Evolutionary conservation across 2,888 invertebrate genomes (phyloP), one percentile per base, ranked within the genome.

Genomic region (Volucella inanis): DNA sequence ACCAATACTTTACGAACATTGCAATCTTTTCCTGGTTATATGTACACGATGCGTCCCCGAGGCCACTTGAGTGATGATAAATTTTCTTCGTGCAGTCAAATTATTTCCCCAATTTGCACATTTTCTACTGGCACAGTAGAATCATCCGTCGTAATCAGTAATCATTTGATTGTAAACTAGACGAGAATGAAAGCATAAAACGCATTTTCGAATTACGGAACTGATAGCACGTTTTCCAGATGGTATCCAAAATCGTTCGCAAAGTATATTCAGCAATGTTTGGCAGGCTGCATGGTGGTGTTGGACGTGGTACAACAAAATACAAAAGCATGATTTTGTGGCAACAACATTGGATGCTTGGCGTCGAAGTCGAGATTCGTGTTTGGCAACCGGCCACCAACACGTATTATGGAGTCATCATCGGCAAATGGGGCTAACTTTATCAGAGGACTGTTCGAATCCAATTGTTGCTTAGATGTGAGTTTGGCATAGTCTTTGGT

Each of bases 401-500:
- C 15, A n/a, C 55, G 55, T 12, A 55, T 55, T n/a, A 38, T 4
- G 6, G 12, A 43, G 15, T 43, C 41, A 22, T 1, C 22, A 22
- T 43, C 41, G 15, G 18, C 18, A 11, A 43, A 59, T 9, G 11
- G 59, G 12, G 41, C 10, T 18, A 59, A 43, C 18, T 59, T 59
- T 18, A 43, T 12, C n/a, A 43, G 12, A 14, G 59, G 18, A 59
- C 59, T 41, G 18, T 59, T 59, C 12, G 59, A 59, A 9, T 59
- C 14, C 15, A 59, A 8, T 12, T 12, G 43, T 18, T 59, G 14
- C 10, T 59, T 55, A 14, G 12, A 9, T 38, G 9, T 2, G 2
- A 55, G n/a, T 9, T 12, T n/a, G 12, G 55, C 12, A 55, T 55
- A 55, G 6, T 55, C 38, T 14, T 55, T 43, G 12, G 43, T 8